Base-by-base conservation (phyloP, 92 coral and sea anemone species). In the Palythoa heliodiscus region DNA sequence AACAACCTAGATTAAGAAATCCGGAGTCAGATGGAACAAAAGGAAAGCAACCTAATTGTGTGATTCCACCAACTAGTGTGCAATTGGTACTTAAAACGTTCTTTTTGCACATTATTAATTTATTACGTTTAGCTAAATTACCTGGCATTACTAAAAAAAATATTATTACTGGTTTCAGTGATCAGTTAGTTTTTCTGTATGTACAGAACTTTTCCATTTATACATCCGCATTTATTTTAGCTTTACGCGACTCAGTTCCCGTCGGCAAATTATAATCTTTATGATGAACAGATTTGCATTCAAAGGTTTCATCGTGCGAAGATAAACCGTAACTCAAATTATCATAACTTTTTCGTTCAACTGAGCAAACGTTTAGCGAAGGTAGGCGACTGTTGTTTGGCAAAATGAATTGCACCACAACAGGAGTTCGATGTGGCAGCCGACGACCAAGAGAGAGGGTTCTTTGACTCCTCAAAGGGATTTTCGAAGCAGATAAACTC, bases 401-500 rank as follows among this genome's bases (percentile, higher is more conserved):
- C 48, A 70, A 77, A 25, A 77, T 77, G 58, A 77, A 77, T 63
- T 77, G 67, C 52, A 77, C 82, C 16, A 39, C 5, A 66, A 77
- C 37, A 10, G 82, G 38, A 3, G 70, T 53, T 77, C 82, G 70
- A 40, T 70, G 48, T 17, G 82, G 35, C 35, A 1, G 48, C 11
- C 47, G 68, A 1, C 50, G 69, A 77, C 24, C 9, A 16, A 77
- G 55, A 2, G 82, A 53, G 15, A 16, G 6, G 48, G 68, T 11
- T 35, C 82, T 54, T 55, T 77, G 82, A 37, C 17, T 77, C 70
- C 82, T 35, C 40, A 77, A 35, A 7, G 52, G 22, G 22, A 55
- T 77, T 77, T 63, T 60, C 14, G 82, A 77, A 77, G 82, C 69
- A 55, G 82, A 77, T 11, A 77, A 77, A 57, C 82, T 77, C 69